phyloP scores from a whole-genome alignment of 2,888 invertebrate genomes.

The Philhelius pedissequus region DNA sequence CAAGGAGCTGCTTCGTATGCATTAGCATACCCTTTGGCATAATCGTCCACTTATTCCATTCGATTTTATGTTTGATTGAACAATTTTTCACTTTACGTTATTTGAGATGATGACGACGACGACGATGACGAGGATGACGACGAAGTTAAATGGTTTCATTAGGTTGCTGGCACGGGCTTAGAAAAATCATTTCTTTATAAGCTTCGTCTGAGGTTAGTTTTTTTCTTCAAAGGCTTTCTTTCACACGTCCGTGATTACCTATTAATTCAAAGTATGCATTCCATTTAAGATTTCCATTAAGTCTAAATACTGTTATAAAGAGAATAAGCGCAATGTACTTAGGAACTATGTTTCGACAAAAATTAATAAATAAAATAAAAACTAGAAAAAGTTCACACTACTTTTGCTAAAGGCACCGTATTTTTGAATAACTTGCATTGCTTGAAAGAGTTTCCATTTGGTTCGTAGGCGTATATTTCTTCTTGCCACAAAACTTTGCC shows the following conservation, averaged over 20 bases:
- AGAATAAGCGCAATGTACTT: neutral
- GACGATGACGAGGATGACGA: constrained; percentile 12
- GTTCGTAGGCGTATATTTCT: too few species aligned
- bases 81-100: constrained; percentile 62
- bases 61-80: constrained; percentile 68
- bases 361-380: too few species aligned
- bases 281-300: neutral
- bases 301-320: neutral
- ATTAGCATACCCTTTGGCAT: constrained; percentile 67
- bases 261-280: neutral
- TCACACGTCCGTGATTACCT: neutral
- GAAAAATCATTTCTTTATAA: neutral
- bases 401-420: too few species aligned
- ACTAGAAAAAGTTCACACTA: too few species aligned
- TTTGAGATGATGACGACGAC: constrained; percentile 13
- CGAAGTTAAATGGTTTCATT: constrained; percentile 64
- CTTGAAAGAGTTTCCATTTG: too few species aligned
- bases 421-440: too few species aligned
- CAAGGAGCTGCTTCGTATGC: constrained; percentile 64
- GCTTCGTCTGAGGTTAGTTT: neutral
- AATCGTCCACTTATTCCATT: constrained; percentile 67
- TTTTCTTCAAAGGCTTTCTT: neutral
- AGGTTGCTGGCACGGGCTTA: constrained; percentile 1
- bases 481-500: too few species aligned
- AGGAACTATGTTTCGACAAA: neutral